Evolutionary conservation across 1,140 invertebrate genomes (phyloP).

Genomic region (Pseudoatta argentina): DNA sequence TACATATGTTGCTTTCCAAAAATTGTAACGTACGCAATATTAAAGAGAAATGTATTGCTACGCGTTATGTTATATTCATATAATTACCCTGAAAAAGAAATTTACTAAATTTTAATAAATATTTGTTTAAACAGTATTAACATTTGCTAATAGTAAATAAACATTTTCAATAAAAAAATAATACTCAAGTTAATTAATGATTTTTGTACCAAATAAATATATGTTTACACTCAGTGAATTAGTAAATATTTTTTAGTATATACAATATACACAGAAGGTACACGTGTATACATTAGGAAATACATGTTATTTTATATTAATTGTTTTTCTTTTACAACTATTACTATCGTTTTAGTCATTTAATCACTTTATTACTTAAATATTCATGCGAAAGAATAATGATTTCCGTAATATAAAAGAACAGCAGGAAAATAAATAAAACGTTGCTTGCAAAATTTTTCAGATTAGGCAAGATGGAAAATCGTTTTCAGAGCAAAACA

Average conservation of each 20-base stretch:
- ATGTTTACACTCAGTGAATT: no score
- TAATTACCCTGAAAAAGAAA: background rate
- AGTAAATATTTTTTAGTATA: no score
- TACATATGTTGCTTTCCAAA: slow-evolving; percentile 14
- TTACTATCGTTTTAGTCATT: background rate
- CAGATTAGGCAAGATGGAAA: slow-evolving; percentile 81
- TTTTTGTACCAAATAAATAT: no score
- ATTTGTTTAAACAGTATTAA: no score
- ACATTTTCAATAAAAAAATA: no score
- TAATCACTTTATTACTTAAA: background rate
- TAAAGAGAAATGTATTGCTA: background rate
- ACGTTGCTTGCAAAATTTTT: slow-evolving; percentile 28
- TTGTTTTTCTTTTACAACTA: background rate
- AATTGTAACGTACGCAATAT: background rate
- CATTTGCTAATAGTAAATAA: no score
- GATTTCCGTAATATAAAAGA: background rate
- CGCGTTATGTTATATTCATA: background rate
- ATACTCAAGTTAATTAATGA: no score
- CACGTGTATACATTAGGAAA: background rate
- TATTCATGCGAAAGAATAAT: background rate
- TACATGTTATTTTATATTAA: background rate
- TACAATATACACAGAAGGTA: no score
- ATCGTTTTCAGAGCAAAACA: slow-evolving; percentile 77
- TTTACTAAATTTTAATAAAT: no score
- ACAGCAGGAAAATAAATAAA: background rate